Conservation (phyloP, 2,888 invertebrate genomes). For the Pterobdella sp. region DNA sequence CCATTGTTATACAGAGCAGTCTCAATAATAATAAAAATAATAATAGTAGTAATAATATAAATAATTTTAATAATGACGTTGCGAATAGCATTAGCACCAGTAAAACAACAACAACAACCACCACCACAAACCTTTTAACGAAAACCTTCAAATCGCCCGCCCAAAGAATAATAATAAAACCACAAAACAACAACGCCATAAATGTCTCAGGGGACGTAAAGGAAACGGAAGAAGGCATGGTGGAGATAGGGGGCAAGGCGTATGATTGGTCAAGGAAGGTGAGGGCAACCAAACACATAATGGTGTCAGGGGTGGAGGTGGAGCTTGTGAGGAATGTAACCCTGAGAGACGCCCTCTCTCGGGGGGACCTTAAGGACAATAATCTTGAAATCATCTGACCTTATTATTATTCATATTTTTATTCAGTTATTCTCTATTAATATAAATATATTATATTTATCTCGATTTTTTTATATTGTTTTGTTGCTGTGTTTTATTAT, state of each 20-base stretch:
- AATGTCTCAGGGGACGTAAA: neutral
- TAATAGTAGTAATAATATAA: neutral
- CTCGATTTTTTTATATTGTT: no score
- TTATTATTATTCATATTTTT: no score
- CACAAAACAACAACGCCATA: neutral
- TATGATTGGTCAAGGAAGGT: slow-evolving; percentile 1
- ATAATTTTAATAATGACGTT: neutral
- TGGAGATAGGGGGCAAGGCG: slow-evolving; percentile 10
- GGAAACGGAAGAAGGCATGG: neutral
- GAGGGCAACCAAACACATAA: slow-evolving; percentile 3
- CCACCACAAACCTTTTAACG: neutral
- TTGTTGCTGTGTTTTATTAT: no score
- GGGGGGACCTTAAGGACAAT: neutral
- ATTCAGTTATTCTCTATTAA: no score
- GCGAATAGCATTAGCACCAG: neutral
- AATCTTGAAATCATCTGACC: neutral
- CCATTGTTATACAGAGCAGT: slow-evolving; percentile 1
- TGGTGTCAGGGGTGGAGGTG: slow-evolving; percentile 11
- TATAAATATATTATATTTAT: no score
- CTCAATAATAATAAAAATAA: neutral
- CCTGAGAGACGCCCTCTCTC: neutral
- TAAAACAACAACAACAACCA: neutral
- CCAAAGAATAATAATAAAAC: neutral
- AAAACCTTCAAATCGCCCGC: neutral
- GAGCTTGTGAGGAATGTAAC: slow-evolving; percentile 3